Base-by-base conservation (phyloP, 2,113 vertebrate genomes). In the Haemorhous mexicanus region DNA sequence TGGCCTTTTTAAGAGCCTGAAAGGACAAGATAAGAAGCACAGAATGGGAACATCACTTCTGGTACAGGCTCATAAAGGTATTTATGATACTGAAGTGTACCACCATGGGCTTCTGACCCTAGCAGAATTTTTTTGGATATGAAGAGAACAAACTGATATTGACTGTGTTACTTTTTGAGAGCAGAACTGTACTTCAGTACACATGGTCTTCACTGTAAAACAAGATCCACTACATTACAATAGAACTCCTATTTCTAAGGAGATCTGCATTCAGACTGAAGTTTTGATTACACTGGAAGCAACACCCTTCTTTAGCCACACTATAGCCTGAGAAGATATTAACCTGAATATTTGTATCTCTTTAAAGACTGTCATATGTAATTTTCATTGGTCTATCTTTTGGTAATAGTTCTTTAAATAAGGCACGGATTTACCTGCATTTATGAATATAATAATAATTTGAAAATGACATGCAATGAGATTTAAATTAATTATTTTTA, bases 401-500 rank as follows among this genome's bases (percentile, higher is more conserved):
- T 69, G 55, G 16, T 33, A 94, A 62, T 11, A 67, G 15, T 33
- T 64, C 17, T 76, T 90, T 62, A 92, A 94, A 55, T 73, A 90
- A 89, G 44, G 13, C 23, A 82, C 39, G 49, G 91, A 92, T 84
- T 87, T 53, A 55, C 69, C 82, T 89, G 52, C 55, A 91, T 89
- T 74, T 86, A 85, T 56, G 52, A 84, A 72, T 69, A 76, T 82
- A 95, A 93, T 87, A 94, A 83, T 94, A 93, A 95, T 84, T 64
- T 55, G 61, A 70, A 96, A 95, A 87, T 50, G 83, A 91, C 81
- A 91, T 73, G 83, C 30, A 47, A 50, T 82, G 92, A 96, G 61
- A 74, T 74, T 79, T 86, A 94, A 97, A 96, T 95, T 85, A 93
- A 80, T 52, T 89, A 67, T 33, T 93, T 97, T 93, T 61, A 94